A percentile compares a stretch with the other conserved stretches of the same genome.
Evolutionary conservation across 2,113 vertebrate genomes (phyloP).

Genomic region (Hipposideros armiger): DNA sequence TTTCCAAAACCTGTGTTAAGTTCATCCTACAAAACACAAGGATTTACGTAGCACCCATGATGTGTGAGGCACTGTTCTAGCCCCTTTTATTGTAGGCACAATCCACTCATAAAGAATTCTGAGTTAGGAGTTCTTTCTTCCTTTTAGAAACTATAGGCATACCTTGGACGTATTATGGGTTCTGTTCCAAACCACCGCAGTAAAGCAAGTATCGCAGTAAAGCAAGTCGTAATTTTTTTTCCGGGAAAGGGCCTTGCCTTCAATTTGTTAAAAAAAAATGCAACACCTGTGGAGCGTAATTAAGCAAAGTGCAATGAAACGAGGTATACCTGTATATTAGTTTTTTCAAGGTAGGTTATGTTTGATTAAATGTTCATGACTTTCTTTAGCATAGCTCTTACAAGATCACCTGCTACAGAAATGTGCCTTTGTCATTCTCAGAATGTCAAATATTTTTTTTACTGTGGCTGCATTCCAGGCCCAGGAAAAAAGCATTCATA

Average conservation of each 20-base stretch:
- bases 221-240: background rate
- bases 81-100: background rate
- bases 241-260: background rate
- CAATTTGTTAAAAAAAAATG: background rate
- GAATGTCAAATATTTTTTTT: background rate
- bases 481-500: background rate
- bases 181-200: background rate
- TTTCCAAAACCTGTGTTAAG: background rate
- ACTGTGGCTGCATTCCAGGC: constrained; percentile 24
- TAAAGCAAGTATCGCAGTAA: background rate
- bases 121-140: background rate
- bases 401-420: background rate
- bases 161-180: background rate
- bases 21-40: background rate
- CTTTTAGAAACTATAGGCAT: background rate
- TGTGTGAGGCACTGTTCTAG: background rate
- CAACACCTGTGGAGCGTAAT: background rate
- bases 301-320: background rate
- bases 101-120: background rate
- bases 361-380: background rate
- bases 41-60: background rate
- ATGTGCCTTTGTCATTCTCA: background rate
- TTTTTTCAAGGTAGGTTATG: background rate
- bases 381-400: background rate
- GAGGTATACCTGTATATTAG: background rate